These are phyloP conservation scores for Proales similis DNA, from an alignment of 1,140 invertebrate genomes.

Conservation along the genomic window DNA sequence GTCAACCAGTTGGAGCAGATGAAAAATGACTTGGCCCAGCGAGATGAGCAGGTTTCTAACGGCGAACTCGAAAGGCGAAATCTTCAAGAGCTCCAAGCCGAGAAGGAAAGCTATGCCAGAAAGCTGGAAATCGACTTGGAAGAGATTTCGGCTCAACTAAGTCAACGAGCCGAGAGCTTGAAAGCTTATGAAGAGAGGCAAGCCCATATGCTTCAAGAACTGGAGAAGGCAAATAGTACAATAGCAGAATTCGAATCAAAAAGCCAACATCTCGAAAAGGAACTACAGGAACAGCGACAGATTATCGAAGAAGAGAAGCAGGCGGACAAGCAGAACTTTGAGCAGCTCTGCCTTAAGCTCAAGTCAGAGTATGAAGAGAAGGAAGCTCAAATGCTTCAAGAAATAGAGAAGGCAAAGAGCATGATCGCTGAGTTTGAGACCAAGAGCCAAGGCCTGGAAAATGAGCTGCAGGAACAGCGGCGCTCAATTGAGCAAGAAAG, in stretches of 20 bases:
- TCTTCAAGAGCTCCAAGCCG: neutral
- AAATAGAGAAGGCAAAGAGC: neutral
- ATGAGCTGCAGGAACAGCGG: no score
- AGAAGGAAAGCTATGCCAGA: no score
- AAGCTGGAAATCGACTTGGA: no score
- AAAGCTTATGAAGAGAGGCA: neutral
- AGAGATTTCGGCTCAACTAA: no score
- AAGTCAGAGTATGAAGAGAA: neutral
- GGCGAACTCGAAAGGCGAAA: neutral
- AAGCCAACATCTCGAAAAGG: neutral
- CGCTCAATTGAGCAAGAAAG: no score
- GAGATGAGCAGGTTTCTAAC: neutral
- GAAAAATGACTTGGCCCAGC: neutral
- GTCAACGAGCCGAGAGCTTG: no score
- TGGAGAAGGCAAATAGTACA: neutral
- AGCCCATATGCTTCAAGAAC: neutral
- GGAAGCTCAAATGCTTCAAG: neutral
- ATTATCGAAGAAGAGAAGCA: neutral
- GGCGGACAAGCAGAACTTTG: neutral
- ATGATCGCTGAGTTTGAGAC: no score
- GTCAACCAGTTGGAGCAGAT: neutral
- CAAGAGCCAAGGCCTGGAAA: no score
- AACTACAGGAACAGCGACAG: neutral
- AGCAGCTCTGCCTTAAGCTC: neutral
- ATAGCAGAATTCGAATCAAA: neutral